phyloP scores from a whole-genome alignment of 2,797 vertebrate genomes.

The Urophycis tenuis region DNA sequence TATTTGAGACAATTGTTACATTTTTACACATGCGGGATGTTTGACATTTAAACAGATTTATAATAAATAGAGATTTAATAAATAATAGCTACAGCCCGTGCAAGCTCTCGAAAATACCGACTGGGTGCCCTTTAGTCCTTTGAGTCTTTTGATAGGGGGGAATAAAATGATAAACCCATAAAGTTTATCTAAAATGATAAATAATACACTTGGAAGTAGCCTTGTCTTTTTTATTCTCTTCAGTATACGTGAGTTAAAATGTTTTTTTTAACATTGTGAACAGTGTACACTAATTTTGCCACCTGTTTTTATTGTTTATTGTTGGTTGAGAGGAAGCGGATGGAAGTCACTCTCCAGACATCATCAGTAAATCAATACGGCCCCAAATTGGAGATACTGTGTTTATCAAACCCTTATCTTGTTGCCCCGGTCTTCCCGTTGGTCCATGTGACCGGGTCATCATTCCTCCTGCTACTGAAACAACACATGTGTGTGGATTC shows the following conservation, averaged over 20 bases:
- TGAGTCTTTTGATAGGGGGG: not conserved
- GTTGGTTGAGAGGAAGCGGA: constrained; percentile 37
- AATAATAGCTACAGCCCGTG: not conserved
- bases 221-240: not conserved
- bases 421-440: constrained; percentile 55
- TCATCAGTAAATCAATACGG: constrained; percentile 59
- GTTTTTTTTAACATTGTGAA: not conserved
- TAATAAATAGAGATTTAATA: too few relatives aligned
- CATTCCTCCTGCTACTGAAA: constrained; percentile 62
- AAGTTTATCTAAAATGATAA: not conserved
- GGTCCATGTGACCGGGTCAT: constrained; percentile 55
- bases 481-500: constrained; percentile 43
- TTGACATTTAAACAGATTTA: not conserved
- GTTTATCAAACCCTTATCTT: constrained; percentile 62
- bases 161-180: not conserved
- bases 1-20: too few relatives aligned
- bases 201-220: not conserved
- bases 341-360: constrained; percentile 33
- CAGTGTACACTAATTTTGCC: constrained; percentile 31
- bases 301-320: constrained; percentile 24
- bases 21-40: not conserved
- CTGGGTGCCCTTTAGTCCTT: not conserved
- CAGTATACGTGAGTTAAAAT: not conserved
- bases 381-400: constrained; percentile 61
- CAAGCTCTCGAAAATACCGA: not conserved